A percentile compares a stretch with the other conserved stretches of the same genome.
phyloP scores from a whole-genome alignment of 2,113 vertebrate species.

The Elaphurus davidianus region DNA sequence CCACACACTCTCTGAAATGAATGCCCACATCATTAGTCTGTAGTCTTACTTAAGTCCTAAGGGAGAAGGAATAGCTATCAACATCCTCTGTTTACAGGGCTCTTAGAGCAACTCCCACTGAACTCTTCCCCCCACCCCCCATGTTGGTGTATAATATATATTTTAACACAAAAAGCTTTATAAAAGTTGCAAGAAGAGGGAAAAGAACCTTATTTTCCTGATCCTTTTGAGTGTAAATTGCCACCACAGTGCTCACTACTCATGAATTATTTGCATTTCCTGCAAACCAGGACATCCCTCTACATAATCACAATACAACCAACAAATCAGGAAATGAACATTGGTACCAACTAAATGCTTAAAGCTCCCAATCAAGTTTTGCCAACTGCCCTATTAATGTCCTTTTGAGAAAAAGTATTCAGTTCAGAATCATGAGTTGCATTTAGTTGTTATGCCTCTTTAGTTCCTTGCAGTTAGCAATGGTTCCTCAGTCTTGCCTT shows the following conservation, averaged over 20 bases:
- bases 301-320: not conserved
- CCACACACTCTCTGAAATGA: not conserved
- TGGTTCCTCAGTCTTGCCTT: not conserved
- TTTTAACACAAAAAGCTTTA: not conserved
- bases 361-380: not conserved
- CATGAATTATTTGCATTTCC: not conserved
- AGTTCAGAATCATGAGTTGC: not conserved
- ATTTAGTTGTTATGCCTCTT: not conserved
- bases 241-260: not conserved
- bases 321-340: not conserved
- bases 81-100: not conserved
- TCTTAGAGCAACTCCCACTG: not conserved
- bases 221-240: not conserved
- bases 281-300: not conserved
- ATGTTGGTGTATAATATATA: not conserved
- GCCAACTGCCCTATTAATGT: not conserved
- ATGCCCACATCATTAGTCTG: not conserved
- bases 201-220: not conserved
- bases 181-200: not conserved
- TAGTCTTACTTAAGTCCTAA: not conserved
- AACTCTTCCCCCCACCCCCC: not conserved
- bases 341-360: not conserved
- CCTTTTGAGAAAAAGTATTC: not conserved
- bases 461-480: not conserved
- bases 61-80: not conserved